Base-by-base conservation (phyloP, 2,113 vertebrate genomes). In the Cricetomys ansorgei region DNA sequence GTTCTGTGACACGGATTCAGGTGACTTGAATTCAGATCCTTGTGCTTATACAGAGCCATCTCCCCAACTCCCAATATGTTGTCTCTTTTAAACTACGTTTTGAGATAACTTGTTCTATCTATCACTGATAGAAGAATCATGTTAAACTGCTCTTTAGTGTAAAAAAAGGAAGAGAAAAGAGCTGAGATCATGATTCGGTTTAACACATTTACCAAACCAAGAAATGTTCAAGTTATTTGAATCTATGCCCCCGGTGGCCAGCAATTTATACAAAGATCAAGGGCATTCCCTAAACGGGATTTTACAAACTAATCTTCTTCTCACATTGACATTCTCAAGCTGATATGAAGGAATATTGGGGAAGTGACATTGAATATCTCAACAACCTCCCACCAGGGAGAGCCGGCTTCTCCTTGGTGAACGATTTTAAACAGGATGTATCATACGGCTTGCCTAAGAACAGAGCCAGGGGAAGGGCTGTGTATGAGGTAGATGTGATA, bases 241-340 rank as follows among this genome's bases (percentile, higher is more conserved):
- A 80, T 79, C 87, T 93, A 45, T 92, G 72, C 65, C 62, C 21
- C 13, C 73, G 5, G 37, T 88, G 65, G 53, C 57, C 40, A 94
- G 11, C 73, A 23, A 77, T 86, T 69, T 81, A 72, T 53, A 55
- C 19, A 95, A 88, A 87, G 40, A 84, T 31, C 25, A 27, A 92
- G 31, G n/a, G 4, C 10, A 88, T 92, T 92, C 84, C 73, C 59
- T 90, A 92, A 70, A 94, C 93, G 40, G n/a, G 0, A 88, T 72
- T 89, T 94, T 69, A 45, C 70, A 72, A 92, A 83, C 84, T n/a
- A 88, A 37, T 95, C n/a, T 53, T 92, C 57, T 92, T 80, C 64
- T 48, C 75, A 70, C 9, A 29, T 10, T 95, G 92, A 84, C 40
- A 67, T 76, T 48, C 53, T 93, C 37, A 57, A 53, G 64, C 34